Evolutionary conservation across 2,888 invertebrate species (phyloP).

Genomic region (Sycophila texana): DNA sequence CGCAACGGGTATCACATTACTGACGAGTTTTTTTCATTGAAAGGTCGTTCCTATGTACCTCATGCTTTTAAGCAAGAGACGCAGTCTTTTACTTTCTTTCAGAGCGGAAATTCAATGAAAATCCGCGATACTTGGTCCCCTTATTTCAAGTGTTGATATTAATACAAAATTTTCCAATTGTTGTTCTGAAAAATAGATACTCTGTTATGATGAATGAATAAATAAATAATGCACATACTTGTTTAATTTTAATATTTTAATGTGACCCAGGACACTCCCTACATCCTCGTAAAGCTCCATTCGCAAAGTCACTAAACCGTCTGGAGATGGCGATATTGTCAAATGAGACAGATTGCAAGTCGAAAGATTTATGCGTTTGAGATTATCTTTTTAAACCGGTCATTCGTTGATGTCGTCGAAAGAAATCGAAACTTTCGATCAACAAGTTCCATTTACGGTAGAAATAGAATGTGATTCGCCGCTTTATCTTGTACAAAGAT

Average conservation of each 20-base stretch:
- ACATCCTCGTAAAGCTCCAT: constrained; percentile 20
- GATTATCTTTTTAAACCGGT: constrained; percentile 27
- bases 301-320: neutral
- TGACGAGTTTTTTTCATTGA: neutral
- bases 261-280: neutral
- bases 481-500: too few relatives aligned
- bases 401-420: constrained; percentile 40
- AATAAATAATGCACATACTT: too few relatives aligned
- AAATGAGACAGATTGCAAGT: constrained; percentile 8
- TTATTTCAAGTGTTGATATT: too few relatives aligned
- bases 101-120: neutral
- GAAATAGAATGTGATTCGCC: neutral
- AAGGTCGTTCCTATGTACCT: neutral
- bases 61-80: neutral
- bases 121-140: too few relatives aligned
- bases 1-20: neutral
- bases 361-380: constrained; percentile 40
- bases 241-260: neutral
- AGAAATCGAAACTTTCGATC: constrained; percentile 49
- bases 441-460: constrained; percentile 10
- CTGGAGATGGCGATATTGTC: constrained; percentile 20
- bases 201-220: too few relatives aligned
- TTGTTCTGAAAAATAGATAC: too few relatives aligned
- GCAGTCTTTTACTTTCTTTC: too few relatives aligned
- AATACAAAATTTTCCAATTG: too few relatives aligned